Evolutionary conservation across 1,140 invertebrate species (phyloP).

Genomic region (Musca domestica): DNA sequence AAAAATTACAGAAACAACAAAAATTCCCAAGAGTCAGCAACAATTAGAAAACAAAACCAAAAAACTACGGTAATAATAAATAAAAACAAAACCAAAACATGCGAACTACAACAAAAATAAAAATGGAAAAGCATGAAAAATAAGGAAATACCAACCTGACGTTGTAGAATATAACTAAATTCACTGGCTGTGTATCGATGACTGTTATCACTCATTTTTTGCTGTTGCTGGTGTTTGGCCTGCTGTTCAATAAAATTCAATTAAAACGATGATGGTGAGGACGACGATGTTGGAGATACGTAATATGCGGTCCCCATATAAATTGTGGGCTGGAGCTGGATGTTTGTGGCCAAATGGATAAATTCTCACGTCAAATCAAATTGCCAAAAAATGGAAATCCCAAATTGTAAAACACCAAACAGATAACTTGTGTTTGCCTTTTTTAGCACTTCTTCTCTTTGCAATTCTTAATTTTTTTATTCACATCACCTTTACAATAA

Average conservation of each 20-base stretch:
- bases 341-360: neutral
- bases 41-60: too few relatives aligned
- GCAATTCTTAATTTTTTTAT: too few relatives aligned
- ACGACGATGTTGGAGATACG: neutral
- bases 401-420: too few relatives aligned
- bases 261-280: neutral
- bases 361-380: too few relatives aligned
- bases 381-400: too few relatives aligned
- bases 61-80: too few relatives aligned
- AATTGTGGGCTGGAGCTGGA: neutral
- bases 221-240: neutral
- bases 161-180: slow-evolving; percentile 52
- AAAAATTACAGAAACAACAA: too few relatives aligned
- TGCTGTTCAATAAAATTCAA: neutral
- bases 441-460: too few relatives aligned
- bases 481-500: too few relatives aligned
- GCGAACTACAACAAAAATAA: neutral
- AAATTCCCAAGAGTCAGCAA: too few relatives aligned
- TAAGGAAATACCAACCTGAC: slow-evolving; percentile 40
- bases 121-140: neutral
- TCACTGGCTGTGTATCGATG: slow-evolving; percentile 51
- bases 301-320: neutral
- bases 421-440: too few relatives aligned
- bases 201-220: slow-evolving; percentile 47
- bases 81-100: neutral